Evolutionary conservation across 2,113 vertebrate genomes (phyloP).

Genomic region (Chloropsis hardwickii): DNA sequence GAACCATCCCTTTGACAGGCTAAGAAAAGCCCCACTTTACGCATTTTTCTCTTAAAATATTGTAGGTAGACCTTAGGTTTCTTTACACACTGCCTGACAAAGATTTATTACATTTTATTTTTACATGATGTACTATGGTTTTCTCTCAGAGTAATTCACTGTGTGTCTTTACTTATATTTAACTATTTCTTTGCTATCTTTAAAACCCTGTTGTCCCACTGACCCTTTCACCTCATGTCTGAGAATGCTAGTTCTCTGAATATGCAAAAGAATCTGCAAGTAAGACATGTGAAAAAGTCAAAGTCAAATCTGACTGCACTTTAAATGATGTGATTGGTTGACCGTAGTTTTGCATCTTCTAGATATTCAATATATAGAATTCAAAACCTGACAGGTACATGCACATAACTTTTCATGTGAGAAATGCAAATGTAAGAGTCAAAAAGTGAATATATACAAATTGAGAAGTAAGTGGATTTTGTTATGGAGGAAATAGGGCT

Average conservation of each 20-base stretch:
- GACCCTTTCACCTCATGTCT: neutral
- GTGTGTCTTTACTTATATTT: neutral
- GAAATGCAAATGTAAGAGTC: neutral
- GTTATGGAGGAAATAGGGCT: neutral
- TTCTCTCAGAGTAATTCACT: neutral
- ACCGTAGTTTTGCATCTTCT: neutral
- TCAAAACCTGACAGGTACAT: neutral
- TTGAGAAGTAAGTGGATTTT: neutral
- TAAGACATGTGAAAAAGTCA: neutral
- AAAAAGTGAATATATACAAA: neutral
- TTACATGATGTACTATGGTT: neutral
- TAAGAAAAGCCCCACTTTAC: neutral
- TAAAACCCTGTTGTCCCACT: neutral
- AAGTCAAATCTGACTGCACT: neutral
- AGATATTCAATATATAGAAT: neutral
- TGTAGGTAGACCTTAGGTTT: neutral
- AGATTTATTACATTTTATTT: neutral
- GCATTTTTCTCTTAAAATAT: neutral
- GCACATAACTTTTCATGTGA: neutral
- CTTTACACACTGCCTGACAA: neutral
- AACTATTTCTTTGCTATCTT: neutral
- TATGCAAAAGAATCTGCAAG: neutral
- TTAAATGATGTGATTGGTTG: neutral
- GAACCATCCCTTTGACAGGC: neutral
- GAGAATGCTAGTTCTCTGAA: neutral